Evolutionary conservation across 2,888 invertebrate genomes (phyloP), one percentile per base, ranked within the genome.

Genomic region (Serripes groenlandicus): DNA sequence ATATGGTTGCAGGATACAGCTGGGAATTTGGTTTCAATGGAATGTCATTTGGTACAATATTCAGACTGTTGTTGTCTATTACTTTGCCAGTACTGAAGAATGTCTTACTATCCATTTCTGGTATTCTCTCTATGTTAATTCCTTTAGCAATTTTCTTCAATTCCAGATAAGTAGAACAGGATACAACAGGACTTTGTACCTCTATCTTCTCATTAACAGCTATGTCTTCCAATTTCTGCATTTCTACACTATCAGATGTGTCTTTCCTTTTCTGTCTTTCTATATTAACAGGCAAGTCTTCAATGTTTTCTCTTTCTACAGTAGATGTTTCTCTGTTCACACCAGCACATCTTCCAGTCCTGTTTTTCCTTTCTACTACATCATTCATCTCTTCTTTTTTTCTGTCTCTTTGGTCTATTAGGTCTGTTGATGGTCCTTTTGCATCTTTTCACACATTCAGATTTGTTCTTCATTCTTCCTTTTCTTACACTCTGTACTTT

Each of bases 61-160:
- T 7, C 11, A 58, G 21, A 34, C 35, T 72, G 32, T 23, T 72
- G 21, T 35, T 56, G 37, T 72, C 58, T 52, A 72, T 32, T 35
- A 23, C 23, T 34, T 71, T 54, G 3, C 1, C 35, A 34, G 75
- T 80, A 15, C 32, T 66, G 35, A 18, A 35, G 54, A 80, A 80
- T 26, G 80, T 26, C 56, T 11, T 23, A 23, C 23, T 56, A 49
- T 21, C 49, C 21, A 49, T 49, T 21, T n/a, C 23, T 15, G 56
- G 56, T 56, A 56, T 26, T 26, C 23, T 26, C 26, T 56, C 23
- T 15, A 49, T 21, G 56, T 56, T 23, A 26, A 26, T 62, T 9
- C 30, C 32, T 28, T 32, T 32, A 32, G 30, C 62, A 62, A 34
- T 34, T 62, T 30, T 34, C 34, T 62, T 62, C 62, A 62, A 32